Evolutionary conservation across 2,888 invertebrate species (phyloP).

Genomic region (Bimastos eiseni): DNA sequence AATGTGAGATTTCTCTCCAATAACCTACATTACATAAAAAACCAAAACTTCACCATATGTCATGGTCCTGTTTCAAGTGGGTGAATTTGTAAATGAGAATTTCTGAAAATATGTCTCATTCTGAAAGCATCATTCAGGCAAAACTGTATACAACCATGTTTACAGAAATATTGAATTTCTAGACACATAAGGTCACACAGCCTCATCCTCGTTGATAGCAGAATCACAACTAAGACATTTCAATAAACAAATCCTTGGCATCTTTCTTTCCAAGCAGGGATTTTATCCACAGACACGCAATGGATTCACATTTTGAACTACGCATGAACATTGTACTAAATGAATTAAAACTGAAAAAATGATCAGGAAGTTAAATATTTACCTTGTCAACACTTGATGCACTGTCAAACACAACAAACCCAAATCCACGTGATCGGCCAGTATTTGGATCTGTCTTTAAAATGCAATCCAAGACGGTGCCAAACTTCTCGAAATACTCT

Average conservation of each 20-base stretch:
- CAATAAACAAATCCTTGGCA: background rate
- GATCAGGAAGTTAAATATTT: background rate
- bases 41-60: background rate
- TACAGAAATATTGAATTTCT: background rate
- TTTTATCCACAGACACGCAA: background rate
- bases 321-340: background rate
- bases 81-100: background rate
- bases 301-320: background rate
- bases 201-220: too few species aligned
- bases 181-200: background rate
- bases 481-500: slow-evolving; percentile 90
- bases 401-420: slow-evolving; percentile 89
- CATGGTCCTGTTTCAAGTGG: background rate
- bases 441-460: slow-evolving; percentile 95
- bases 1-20: slow-evolving; percentile 68
- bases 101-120: background rate
- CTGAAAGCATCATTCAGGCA: background rate
- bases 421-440: slow-evolving; percentile 91
- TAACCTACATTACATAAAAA: slow-evolving; percentile 25
- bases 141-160: background rate
- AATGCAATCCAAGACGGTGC: slow-evolving; percentile 92
- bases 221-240: background rate
- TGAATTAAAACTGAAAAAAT: background rate
- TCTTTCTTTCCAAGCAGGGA: background rate
- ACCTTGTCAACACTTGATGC: slow-evolving; percentile 90